These are phyloP conservation scores for Tethea ocularis DNA, from an alignment of 2,888 invertebrate species.

Conservation along the genomic window DNA sequence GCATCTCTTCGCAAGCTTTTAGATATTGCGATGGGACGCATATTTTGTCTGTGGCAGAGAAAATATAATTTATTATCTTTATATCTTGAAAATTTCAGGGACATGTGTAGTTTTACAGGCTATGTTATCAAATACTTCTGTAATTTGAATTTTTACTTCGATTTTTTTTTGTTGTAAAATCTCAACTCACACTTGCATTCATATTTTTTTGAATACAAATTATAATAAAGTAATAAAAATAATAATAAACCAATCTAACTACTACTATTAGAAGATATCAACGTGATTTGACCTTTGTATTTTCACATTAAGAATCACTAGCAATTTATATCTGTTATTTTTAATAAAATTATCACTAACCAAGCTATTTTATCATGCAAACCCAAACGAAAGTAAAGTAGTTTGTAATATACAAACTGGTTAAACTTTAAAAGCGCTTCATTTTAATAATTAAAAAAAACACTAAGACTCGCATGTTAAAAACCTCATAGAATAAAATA, in stretches of 20 bases:
- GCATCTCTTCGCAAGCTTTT: conserved; percentile 87
- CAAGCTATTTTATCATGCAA: background rate
- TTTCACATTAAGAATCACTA: background rate
- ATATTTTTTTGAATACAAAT: too few species aligned
- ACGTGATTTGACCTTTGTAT: background rate
- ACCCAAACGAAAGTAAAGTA: background rate
- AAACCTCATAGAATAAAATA: conserved; percentile 9
- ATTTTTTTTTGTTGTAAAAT: too few species aligned
- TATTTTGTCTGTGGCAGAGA: conserved; percentile 84
- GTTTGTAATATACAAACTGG: background rate
- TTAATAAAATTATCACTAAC: background rate
- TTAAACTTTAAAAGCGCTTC: background rate
- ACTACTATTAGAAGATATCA: too few species aligned
- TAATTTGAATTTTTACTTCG: too few species aligned
- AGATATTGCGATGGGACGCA: conserved; percentile 88
- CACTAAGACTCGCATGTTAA: background rate
- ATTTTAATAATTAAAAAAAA: too few species aligned
- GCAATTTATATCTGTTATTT: background rate
- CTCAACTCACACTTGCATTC: too few species aligned
- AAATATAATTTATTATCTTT: background rate
- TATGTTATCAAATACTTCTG: too few species aligned
- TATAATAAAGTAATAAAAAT: background rate
- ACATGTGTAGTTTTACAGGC: too few species aligned
- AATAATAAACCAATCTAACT: background rate
- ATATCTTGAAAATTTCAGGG: background rate